Percentiles rank a stretch among this genome's conserved stretches.
These are phyloP conservation scores for Dendrophyllia cribrosa DNA, from an alignment of 64 coral and sea anemone genomes.

Conservation along the genomic window DNA sequence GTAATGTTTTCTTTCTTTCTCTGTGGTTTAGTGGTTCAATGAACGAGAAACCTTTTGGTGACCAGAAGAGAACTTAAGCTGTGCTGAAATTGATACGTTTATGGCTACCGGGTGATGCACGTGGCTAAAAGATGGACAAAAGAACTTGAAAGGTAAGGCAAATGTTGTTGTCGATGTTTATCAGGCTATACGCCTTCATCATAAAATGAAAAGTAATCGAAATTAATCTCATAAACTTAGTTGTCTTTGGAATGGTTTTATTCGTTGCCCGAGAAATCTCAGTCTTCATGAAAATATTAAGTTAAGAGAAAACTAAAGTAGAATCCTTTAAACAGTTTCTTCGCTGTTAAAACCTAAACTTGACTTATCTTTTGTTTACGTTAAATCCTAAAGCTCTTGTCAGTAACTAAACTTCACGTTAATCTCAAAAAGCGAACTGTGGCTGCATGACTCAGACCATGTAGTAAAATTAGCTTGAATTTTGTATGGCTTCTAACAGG, in stretches of 20 bases:
- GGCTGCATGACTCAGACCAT: background rate
- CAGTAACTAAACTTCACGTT: background rate
- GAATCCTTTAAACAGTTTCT: background rate
- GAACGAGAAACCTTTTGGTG: slow-evolving; percentile 8
- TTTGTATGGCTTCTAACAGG: slow-evolving; percentile 66
- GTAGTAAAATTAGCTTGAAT: slow-evolving; percentile 18
- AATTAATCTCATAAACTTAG: slow-evolving; percentile 32
- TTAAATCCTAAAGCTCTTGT: background rate
- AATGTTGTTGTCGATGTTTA: slow-evolving; percentile 20
- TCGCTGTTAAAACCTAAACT: background rate
- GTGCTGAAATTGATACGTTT: slow-evolving; percentile 21
- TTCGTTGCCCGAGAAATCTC: background rate
- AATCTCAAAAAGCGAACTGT: background rate
- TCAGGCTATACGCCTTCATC: background rate
- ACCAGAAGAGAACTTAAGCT: slow-evolving; percentile 1
- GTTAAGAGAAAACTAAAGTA: background rate
- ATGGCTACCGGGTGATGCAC: background rate
- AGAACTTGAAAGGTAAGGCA: slow-evolving; percentile 44
- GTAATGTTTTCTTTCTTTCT: background rate
- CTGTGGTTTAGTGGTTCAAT: slow-evolving; percentile 34
- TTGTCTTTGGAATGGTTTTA: background rate
- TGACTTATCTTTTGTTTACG: background rate
- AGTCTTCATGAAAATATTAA: background rate
- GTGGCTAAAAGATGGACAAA: slow-evolving; percentile 17
- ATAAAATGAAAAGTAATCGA: background rate